Percentiles rank a stretch among this genome's conserved stretches.
Evolutionary conservation across 2,888 invertebrate genomes (phyloP).

Genomic region (Tachina lurida): DNA sequence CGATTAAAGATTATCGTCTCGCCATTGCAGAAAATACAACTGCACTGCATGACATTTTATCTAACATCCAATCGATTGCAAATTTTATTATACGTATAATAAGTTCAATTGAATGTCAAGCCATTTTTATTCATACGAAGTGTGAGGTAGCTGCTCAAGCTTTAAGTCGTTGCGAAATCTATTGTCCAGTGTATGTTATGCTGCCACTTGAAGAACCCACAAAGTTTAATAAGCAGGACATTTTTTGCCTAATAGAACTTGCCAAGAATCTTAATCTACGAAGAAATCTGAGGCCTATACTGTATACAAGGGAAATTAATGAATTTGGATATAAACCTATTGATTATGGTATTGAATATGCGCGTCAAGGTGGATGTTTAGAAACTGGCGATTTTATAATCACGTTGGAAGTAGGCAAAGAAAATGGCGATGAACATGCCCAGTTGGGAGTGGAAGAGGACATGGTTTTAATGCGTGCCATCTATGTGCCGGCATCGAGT

Average conservation of each 20-base stretch:
- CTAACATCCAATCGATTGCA: conserved; percentile 77
- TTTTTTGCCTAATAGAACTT: conserved; percentile 73
- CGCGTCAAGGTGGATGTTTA: conserved; percentile 75
- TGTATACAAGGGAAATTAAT: conserved; percentile 77
- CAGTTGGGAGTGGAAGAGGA: conserved; percentile 76
- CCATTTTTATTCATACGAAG: conserved; percentile 77
- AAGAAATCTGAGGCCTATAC: conserved; percentile 77
- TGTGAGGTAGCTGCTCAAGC: conserved; percentile 78
- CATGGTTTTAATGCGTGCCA: conserved; percentile 79
- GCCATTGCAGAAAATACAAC: conserved; percentile 73
- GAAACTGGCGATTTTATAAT: conserved; percentile 81
- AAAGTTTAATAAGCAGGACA: conserved; percentile 68
- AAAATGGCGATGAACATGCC: conserved; percentile 76
- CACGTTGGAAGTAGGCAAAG: conserved; percentile 77
- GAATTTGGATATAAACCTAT: conserved; percentile 74
- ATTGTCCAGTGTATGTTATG: conserved; percentile 81
- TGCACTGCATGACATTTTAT: conserved; percentile 74
- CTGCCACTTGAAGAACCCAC: conserved; percentile 74
- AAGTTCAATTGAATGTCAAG: conserved; percentile 80
- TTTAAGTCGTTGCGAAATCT: conserved; percentile 78
- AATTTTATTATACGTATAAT: conserved; percentile 81
- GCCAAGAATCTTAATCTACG: conserved; percentile 77
- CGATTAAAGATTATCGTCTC: not conserved
- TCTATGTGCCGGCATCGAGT: conserved; percentile 77
- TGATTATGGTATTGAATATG: conserved; percentile 79